phyloP scores from a whole-genome alignment of 2,797 vertebrate genomes.

The Threskiornis aethiopicus region DNA sequence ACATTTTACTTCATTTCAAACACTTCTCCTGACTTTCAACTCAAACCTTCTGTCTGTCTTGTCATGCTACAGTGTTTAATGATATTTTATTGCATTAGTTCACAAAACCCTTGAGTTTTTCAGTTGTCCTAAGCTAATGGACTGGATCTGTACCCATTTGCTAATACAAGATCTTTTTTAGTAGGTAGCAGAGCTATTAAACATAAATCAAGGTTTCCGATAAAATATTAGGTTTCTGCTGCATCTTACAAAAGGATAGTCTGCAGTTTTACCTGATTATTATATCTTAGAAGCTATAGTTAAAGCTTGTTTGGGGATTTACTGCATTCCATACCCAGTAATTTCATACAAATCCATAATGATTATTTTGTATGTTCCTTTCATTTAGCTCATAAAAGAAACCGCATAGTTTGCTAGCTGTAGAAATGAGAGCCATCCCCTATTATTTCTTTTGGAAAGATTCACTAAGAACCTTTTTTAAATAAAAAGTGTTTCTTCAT shows the following conservation, averaged over 20 bases:
- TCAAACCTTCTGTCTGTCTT: slow-evolving; percentile 74
- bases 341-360: slow-evolving; percentile 64
- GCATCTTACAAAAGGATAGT: slow-evolving; percentile 1
- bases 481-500: neutral
- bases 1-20: slow-evolving; percentile 79
- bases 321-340: slow-evolving; percentile 59
- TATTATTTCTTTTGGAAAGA: slow-evolving; percentile 3
- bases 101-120: slow-evolving; percentile 75
- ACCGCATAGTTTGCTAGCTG: slow-evolving; percentile 12
- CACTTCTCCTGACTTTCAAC: slow-evolving; percentile 74
- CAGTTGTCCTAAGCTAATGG: slow-evolving; percentile 76
- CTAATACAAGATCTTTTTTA: slow-evolving; percentile 75
- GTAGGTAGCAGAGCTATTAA: slow-evolving; percentile 65
- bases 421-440: neutral
- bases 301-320: slow-evolving; percentile 57
- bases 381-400: slow-evolving; percentile 65
- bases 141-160: slow-evolving; percentile 77
- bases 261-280: slow-evolving; percentile 12
- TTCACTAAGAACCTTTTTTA: neutral
- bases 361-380: slow-evolving; percentile 59
- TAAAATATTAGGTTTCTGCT: slow-evolving; percentile 67
- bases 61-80: slow-evolving; percentile 80
- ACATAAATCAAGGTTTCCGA: slow-evolving; percentile 68
- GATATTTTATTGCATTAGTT: slow-evolving; percentile 79
- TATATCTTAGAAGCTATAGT: neutral